Base-by-base conservation (phyloP, 2,888 invertebrate genomes). In the Theodoxus fluviatilis region DNA sequence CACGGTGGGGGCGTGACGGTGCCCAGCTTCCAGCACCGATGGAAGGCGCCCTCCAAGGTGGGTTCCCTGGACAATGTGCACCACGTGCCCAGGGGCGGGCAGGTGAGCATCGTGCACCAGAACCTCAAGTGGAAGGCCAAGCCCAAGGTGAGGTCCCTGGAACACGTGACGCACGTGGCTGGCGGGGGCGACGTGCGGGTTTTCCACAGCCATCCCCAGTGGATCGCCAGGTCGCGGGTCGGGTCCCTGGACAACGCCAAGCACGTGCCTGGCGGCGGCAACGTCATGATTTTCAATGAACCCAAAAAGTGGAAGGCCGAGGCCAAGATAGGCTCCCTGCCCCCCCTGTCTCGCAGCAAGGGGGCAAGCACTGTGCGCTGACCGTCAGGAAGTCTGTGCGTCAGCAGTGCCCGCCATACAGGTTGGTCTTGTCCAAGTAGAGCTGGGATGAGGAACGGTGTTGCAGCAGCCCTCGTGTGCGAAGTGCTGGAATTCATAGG, bases 111-210 rank as follows among this genome's bases (percentile, higher is more conserved):
- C 57, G 74, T 74, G 37, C 72, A 78, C 65, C 72, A 78, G 31
- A 79, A 76, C 52, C 71, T 85, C 33, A 78, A 80, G 1, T 87
- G 87, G 87, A 93, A 93, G 78, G 93, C 93, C 0, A 91, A 93
- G 69, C 92, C 96, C 3, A 93, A 93, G 88, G 94, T 97, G 84
- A 94, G 94, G 68, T 95, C 96, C 67, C 93, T 95, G 87, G 96
- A 96, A 84, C 95, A 97, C 72, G 80, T 83, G 3, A 91, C 91
- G 75, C 96, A 97, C 81, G 89, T 90, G 73, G 94, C 96, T 0
- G 93, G 93, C 3, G 78, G 77, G 1, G 78, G 78, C 6, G 64
- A 76, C 33, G 73, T 78, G 9, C 71, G 69, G 33, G 76, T 80
- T 7, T 73, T 75, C 9, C 66, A 71, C 59, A 69, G 77, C 40